These are phyloP conservation scores for Gallinago undulata DNA, from an alignment of 2,113 vertebrate genomes.

Conservation along the genomic window DNA sequence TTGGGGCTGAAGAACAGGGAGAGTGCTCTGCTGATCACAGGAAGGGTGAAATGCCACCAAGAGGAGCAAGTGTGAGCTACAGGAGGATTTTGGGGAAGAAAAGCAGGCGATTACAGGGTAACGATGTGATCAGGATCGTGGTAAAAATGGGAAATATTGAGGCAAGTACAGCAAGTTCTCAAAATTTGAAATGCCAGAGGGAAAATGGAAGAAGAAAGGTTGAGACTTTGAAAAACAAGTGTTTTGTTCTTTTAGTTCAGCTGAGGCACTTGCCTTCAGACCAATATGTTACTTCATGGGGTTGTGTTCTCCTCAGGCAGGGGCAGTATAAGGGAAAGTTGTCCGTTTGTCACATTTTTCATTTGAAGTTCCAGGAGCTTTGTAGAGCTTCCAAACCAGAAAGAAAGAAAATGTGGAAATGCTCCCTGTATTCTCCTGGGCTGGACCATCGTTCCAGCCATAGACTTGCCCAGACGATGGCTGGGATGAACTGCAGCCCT, in stretches of 20 bases:
- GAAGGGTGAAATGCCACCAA: neutral
- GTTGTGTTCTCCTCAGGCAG: neutral
- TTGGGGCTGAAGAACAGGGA: neutral
- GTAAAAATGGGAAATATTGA: neutral
- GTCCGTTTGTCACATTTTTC: neutral
- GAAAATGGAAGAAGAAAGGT: neutral
- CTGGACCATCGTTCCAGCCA: neutral
- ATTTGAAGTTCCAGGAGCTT: neutral
- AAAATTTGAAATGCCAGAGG: neutral
- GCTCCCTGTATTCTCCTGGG: accelerated
- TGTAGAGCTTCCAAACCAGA: neutral
- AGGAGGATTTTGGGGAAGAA: neutral
- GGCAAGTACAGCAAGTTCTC: neutral
- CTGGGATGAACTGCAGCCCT: neutral
- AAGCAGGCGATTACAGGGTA: neutral
- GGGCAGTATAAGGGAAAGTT: too few relatives aligned
- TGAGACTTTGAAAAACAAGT: neutral
- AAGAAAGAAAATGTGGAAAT: neutral
- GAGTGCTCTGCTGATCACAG: neutral
- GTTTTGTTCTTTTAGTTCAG: neutral
- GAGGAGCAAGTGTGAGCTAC: neutral
- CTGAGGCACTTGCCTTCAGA: neutral
- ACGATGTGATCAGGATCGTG: accelerated
- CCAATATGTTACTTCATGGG: accelerated
- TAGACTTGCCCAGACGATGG: neutral